Base-by-base conservation (phyloP, 2,888 invertebrate genomes). In the Xylota sylvarum region DNA sequence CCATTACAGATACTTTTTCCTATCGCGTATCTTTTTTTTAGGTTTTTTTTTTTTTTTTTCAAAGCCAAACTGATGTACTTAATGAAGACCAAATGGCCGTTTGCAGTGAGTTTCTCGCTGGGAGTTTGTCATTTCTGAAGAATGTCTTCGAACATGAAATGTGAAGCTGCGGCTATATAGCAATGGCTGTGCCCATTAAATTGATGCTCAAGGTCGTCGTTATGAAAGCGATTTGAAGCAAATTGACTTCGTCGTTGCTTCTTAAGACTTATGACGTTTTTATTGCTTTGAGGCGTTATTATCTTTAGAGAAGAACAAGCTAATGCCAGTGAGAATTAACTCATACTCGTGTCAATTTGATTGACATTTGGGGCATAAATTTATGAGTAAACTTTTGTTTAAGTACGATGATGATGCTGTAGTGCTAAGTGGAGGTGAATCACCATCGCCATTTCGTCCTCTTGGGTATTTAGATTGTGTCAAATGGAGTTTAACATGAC, bases 31-130 rank as follows among this genome's bases (percentile, higher is more conserved):
- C 2, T 52, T 27, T 23, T 23, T 23, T 23, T 52, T 19, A 6
- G 37, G 19, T n/a, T 14, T 9, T 50, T 12, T 60, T 19, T n/a
- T 19, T 19, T n/a, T 14, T 9, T 14, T 9, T 50, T 23, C 19
- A 50, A 50, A 55, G 14, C 12, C 40, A 19, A 43, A 43, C 19
- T 35, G 43, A 9, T 56, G 55, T 30, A 30, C 14, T 46, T 74
- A 78, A 78, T 83, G 83, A 83, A 78, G 72, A 69, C 64, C 64
- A 69, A 69, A 82, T 77, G 78, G 64, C 9, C 74, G 55, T 32
- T 64, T 32, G 5, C 43, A 46, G 37, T 70, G 9, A 60, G 40
- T 43, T 27, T 48, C 60, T 10, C 14, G 35, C 10, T 17, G n/a
- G 5, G 17, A 17, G 12, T 50, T 35, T 37, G 77, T 69, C 52